Conservation (phyloP, 2,888 invertebrate genomes). For the Hemistola chrysoprasaria region DNA sequence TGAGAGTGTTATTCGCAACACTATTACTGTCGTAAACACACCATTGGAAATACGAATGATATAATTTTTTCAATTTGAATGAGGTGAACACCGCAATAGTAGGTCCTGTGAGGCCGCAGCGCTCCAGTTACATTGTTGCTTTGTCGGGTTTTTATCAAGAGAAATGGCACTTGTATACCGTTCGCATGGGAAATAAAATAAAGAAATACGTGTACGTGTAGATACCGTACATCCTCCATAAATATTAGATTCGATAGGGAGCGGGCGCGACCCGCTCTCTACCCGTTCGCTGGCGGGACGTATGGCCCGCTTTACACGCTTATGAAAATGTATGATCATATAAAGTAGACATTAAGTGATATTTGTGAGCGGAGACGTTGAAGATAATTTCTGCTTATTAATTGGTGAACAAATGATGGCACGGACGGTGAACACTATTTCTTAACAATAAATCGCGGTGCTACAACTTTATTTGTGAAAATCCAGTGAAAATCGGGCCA, state of each 20-base stretch:
- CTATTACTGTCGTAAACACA: no score
- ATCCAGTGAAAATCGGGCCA: no score
- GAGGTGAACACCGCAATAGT: slow-evolving; percentile 10
- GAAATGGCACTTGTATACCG: slow-evolving; percentile 28
- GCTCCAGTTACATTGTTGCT: slow-evolving; percentile 20
- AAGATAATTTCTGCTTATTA: slow-evolving; percentile 27
- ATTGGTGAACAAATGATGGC: slow-evolving; percentile 7
- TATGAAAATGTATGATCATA: slow-evolving; percentile 50
- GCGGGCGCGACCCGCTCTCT: slow-evolving; percentile 13
- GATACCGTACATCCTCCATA: slow-evolving; percentile 39
- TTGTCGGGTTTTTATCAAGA: slow-evolving; percentile 36
- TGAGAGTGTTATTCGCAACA: no score
- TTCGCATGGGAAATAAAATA: slow-evolving; percentile 36
- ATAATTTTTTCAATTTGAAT: neutral
- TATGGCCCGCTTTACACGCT: slow-evolving; percentile 36
- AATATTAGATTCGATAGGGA: slow-evolving; percentile 59
- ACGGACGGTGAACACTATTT: no score
- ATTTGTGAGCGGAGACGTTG: slow-evolving; percentile 27
- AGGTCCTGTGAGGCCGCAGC: slow-evolving; percentile 7
- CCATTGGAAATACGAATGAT: no score
- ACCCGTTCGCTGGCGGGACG: slow-evolving; percentile 28
- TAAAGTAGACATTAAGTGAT: slow-evolving; percentile 31
- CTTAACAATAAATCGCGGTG: no score
- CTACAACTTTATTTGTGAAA: no score
- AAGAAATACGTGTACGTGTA: slow-evolving; percentile 35